Evolutionary conservation across 2,888 invertebrate species (phyloP).

Genomic region (Drosophila gaucha): DNA sequence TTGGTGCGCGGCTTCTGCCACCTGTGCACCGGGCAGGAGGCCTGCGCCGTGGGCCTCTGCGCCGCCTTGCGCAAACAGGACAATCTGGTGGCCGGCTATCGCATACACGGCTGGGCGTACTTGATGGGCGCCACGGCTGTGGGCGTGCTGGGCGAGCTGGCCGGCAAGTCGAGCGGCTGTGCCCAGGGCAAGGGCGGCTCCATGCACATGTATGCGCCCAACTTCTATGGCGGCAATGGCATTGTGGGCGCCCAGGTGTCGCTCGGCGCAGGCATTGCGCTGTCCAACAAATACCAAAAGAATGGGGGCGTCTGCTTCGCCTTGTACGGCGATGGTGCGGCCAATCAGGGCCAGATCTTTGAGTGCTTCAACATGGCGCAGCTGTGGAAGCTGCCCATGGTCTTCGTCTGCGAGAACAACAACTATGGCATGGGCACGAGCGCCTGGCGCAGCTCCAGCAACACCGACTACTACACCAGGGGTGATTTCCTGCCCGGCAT

Average conservation of each 20-base stretch:
- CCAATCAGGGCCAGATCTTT: constrained; percentile 96
- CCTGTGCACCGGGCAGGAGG: constrained; percentile 95
- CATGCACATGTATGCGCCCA: constrained; percentile 97
- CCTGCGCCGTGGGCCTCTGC: constrained; percentile 90
- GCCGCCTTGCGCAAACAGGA: constrained; percentile 93
- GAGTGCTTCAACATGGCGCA: constrained; percentile 98
- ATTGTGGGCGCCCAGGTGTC: constrained; percentile 99
- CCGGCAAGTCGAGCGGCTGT: constrained; percentile 93
- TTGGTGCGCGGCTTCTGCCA: constrained; percentile 98
- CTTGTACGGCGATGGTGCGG: constrained; percentile 96
- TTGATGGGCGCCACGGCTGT: constrained; percentile 92
- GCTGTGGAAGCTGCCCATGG: constrained; percentile 95
- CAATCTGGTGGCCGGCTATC: constrained; percentile 97
- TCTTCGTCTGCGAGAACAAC: constrained; percentile 99
- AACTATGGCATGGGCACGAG: constrained; percentile 99
- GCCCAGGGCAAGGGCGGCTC: constrained; percentile 98
- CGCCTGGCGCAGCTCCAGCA: constrained; percentile 93
- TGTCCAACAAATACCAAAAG: constrained; percentile 94
- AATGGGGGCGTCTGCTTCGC: constrained; percentile 94
- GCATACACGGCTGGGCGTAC: constrained; percentile 98
- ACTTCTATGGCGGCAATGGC: constrained; percentile 98
- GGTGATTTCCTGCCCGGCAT: constrained; percentile 98
- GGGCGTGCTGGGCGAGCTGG: constrained; percentile 94
- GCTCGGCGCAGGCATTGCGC: constrained; percentile 95
- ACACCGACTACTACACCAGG: constrained; percentile 94